These are phyloP conservation scores for Suillia variegata DNA, from an alignment of 2,888 invertebrate species.

Conservation along the genomic window DNA sequence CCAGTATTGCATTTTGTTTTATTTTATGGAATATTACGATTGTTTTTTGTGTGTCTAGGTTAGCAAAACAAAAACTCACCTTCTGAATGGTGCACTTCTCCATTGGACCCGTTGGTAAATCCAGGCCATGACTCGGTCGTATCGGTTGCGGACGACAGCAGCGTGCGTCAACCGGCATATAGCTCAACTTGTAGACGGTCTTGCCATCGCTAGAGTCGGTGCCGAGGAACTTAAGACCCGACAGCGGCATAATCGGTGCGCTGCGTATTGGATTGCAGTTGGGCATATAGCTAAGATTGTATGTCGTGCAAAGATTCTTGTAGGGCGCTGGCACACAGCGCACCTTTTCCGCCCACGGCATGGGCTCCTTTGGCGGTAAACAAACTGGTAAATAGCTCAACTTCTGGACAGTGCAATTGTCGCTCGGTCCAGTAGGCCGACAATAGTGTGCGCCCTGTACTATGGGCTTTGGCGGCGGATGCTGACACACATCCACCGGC, in stretches of 20 bases:
- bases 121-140: constrained; percentile 45
- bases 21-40: too few species aligned
- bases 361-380: constrained; percentile 52
- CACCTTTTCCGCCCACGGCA: constrained; percentile 54
- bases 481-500: constrained; percentile 52
- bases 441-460: constrained; percentile 39
- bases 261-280: constrained; percentile 47
- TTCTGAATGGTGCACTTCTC: constrained; percentile 57
- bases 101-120: constrained; percentile 43
- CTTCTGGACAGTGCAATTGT: constrained; percentile 62
- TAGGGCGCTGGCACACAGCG: constrained; percentile 52
- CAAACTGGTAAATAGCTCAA: constrained; percentile 64
- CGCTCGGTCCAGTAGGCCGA: constrained; percentile 48
- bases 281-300: constrained; percentile 58
- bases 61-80: constrained; percentile 37
- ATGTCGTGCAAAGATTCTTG: constrained; percentile 54
- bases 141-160: constrained; percentile 47
- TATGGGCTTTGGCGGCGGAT: constrained; percentile 54
- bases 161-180: constrained; percentile 47
- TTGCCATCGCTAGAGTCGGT: constrained; percentile 44
- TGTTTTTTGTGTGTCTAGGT: not conserved
- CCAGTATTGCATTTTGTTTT: too few species aligned
- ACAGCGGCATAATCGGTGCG: constrained; percentile 40
- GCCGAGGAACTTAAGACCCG: constrained; percentile 47
- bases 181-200: constrained; percentile 57